Evolutionary conservation across 2,888 invertebrate genomes (phyloP).

Genomic region (Mesopsocus fuscifrons): DNA sequence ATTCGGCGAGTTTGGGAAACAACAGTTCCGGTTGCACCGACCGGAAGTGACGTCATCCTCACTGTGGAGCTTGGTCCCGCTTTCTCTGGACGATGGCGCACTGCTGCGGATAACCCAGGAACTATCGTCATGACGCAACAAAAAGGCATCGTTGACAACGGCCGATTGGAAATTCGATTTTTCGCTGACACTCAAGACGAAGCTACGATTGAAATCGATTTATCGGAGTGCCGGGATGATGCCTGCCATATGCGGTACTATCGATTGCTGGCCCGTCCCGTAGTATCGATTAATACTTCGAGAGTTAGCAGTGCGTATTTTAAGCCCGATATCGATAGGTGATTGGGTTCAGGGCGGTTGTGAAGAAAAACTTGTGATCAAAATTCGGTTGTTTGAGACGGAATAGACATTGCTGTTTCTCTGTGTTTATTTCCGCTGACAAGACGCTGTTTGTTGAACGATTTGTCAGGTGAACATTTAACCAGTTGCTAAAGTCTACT

Average conservation of each 20-base stretch:
- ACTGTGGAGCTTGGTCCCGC: not conserved
- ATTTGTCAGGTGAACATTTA: too few relatives aligned
- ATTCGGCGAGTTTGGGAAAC: not conserved
- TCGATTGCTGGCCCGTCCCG: too few relatives aligned
- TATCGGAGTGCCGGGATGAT: not conserved
- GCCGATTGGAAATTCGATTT: not conserved
- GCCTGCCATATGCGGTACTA: not conserved
- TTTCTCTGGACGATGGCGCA: not conserved
- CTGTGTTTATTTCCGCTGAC: too few relatives aligned
- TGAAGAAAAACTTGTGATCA: too few relatives aligned
- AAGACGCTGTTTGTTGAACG: too few relatives aligned
- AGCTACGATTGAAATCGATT: not conserved
- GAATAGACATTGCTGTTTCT: too few relatives aligned
- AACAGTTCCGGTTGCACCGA: not conserved
- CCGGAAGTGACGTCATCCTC: not conserved
- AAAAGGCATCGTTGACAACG: not conserved
- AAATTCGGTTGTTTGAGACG: too few relatives aligned
- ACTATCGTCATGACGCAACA: not conserved
- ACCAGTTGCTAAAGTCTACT: too few relatives aligned
- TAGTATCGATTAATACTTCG: too few relatives aligned
- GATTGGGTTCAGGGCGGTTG: too few relatives aligned
- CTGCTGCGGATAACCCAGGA: not conserved
- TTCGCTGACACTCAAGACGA: not conserved
- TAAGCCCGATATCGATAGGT: too few relatives aligned
- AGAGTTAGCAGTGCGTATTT: too few relatives aligned